phyloP scores from a whole-genome alignment of 2,113 vertebrate genomes.

The Ceratotherium simum region DNA sequence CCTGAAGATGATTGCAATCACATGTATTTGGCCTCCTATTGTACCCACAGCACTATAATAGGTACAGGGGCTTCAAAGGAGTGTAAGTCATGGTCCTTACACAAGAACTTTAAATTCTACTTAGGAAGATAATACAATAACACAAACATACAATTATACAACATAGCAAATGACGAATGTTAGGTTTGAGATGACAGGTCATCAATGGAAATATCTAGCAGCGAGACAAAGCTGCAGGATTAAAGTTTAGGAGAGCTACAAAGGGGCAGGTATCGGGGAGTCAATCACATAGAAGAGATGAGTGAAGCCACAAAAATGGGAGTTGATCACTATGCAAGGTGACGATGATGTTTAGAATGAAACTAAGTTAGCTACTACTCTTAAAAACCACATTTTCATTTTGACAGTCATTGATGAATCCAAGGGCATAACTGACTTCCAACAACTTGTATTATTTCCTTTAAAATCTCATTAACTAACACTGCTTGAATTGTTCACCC shows the following conservation, averaged over 20 bases:
- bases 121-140: background rate
- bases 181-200: constrained; percentile 3
- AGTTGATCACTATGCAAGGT: background rate
- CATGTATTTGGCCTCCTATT: constrained; percentile 28
- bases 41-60: background rate
- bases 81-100: background rate
- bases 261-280: background rate
- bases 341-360: background rate
- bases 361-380: constrained; percentile 20
- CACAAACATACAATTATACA: constrained; percentile 29
- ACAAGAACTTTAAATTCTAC: constrained; percentile 18
- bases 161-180: background rate
- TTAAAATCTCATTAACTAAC: constrained; percentile 47
- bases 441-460: constrained; percentile 41
- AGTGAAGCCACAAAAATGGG: constrained; percentile 15
- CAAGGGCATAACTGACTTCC: background rate
- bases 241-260: background rate
- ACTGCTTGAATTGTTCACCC: constrained; percentile 1
- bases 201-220: constrained; percentile 32
- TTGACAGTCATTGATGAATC: background rate
- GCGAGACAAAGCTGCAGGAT: background rate
- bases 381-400: constrained; percentile 50
- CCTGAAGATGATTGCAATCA: background rate
- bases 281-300: background rate
- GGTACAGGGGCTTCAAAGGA: background rate